These are phyloP conservation scores for Phyllostomus hastatus DNA, from an alignment of 2,113 vertebrate species.

Conservation along the genomic window DNA sequence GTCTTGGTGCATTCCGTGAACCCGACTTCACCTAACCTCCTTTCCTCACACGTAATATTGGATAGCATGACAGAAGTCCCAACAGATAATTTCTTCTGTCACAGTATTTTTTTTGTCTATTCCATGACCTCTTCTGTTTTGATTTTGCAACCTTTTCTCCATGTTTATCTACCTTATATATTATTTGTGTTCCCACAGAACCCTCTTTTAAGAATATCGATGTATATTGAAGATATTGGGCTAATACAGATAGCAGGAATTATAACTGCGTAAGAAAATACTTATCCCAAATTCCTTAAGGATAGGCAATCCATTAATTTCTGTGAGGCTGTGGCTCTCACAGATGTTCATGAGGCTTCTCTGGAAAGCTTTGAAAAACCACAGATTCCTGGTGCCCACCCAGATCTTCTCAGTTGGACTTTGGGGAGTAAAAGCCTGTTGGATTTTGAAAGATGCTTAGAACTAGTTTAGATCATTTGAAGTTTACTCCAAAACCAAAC, in stretches of 20 bases:
- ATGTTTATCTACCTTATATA: not conserved
- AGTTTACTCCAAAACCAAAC: not conserved
- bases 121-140: not conserved
- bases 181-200: not conserved
- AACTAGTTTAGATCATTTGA: not conserved
- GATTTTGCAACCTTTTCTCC: not conserved
- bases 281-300: not conserved
- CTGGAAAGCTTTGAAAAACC: not conserved
- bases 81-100: not conserved
- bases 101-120: not conserved
- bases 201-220: not conserved
- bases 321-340: not conserved
- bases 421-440: not conserved
- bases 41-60: not conserved
- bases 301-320: not conserved
- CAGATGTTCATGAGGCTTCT: not conserved
- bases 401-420: not conserved
- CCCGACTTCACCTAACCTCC: not conserved
- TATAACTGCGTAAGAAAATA: not conserved
- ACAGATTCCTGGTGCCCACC: not conserved
- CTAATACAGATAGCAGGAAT: not conserved
- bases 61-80: not conserved
- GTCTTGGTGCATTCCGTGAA: not conserved
- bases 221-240: not conserved
- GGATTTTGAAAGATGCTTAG: not conserved